These are phyloP conservation scores for Halisarca cf. caerulea DNA, from an alignment of 37 sponge, comb jelly and placozoan genomes.

Conservation along the genomic window DNA sequence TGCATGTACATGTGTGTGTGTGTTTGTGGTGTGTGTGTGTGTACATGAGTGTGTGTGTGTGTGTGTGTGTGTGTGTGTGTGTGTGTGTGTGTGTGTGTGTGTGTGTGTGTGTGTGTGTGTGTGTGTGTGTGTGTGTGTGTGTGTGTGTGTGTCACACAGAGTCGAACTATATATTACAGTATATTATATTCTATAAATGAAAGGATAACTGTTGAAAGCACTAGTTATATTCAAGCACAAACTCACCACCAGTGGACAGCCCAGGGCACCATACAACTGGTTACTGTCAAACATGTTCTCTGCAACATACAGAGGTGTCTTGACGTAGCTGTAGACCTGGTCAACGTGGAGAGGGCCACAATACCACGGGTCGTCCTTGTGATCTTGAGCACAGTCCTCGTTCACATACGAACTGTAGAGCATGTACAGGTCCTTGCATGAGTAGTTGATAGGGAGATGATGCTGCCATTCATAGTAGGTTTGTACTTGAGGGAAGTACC, in stretches of 20 bases:
- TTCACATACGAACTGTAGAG: slow-evolving; percentile 18
- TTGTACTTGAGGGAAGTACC: background rate
- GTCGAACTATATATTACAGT: too few species aligned
- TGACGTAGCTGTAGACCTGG: slow-evolving; percentile 1
- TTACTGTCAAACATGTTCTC: slow-evolving; percentile 35
- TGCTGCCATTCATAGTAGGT: slow-evolving; percentile 1
- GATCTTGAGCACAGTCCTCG: background rate
- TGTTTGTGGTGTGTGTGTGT: too few species aligned
- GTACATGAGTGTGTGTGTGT: too few species aligned
- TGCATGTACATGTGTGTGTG: too few species aligned
- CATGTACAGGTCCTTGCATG: background rate
- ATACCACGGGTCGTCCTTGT: background rate
- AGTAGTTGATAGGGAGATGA: background rate
- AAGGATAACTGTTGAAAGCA: too few species aligned
- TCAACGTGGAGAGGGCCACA: slow-evolving; percentile 4
- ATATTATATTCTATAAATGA: too few species aligned
- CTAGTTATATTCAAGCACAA: too few species aligned
- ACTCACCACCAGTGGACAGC: slow-evolving; percentile 6
- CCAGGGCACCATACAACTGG: background rate
- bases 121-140: too few species aligned
- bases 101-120: too few species aligned
- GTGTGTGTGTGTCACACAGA: too few species aligned
- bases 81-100: too few species aligned
- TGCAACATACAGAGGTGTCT: slow-evolving; percentile 16
- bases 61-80: too few species aligned